Percentiles rank a stretch among this genome's conserved stretches.
These are phyloP conservation scores for Strigops habroptila DNA, from an alignment of 2,113 vertebrate genomes.

Conservation along the genomic window DNA sequence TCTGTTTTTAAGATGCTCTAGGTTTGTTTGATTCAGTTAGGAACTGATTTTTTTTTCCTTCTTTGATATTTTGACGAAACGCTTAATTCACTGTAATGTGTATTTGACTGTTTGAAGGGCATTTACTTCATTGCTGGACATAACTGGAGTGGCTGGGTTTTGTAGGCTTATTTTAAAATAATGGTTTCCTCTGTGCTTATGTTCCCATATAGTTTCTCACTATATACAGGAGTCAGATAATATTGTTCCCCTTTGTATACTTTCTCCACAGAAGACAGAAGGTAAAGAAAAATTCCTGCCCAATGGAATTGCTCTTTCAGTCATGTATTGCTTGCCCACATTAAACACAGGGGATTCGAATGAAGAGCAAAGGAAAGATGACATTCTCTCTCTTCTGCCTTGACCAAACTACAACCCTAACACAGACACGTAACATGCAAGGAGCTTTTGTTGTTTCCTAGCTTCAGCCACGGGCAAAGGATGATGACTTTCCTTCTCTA, in stretches of 20 bases:
- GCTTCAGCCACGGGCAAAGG: neutral
- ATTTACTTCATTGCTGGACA: neutral
- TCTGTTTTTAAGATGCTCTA: neutral
- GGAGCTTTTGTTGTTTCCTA: neutral
- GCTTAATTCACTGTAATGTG: neutral
- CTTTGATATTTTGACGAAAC: neutral
- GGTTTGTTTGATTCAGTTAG: neutral
- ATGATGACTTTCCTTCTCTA: neutral
- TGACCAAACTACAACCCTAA: neutral
- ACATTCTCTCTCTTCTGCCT: neutral
- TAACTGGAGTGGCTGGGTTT: neutral
- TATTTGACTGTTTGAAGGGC: neutral
- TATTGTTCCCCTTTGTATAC: neutral
- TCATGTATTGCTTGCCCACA: rapidly evolving
- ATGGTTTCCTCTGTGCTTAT: neutral
- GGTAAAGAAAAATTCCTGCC: neutral
- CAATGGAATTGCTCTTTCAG: neutral
- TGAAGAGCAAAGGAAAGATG: neutral
- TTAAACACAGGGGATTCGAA: neutral
- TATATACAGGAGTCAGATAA: neutral
- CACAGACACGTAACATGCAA: neutral
- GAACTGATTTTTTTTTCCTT: neutral
- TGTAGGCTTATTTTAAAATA: neutral
- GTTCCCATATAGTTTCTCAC: neutral
- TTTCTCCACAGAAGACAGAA: neutral